phyloP scores from a whole-genome alignment of 2,888 invertebrate genomes.

The Himalopsyche japonica region DNA sequence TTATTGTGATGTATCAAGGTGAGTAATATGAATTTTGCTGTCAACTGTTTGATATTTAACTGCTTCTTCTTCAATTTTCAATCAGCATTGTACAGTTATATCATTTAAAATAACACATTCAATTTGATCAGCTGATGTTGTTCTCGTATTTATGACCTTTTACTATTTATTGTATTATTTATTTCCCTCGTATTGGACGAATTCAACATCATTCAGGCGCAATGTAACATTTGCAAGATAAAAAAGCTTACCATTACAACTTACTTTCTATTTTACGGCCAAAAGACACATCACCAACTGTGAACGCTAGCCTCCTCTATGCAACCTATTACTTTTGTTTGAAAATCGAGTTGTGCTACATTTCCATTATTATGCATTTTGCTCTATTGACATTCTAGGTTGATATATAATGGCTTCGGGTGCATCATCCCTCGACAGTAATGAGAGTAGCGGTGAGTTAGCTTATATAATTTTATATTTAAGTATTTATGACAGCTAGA shows the following conservation, averaged over 20 bases:
- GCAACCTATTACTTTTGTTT: not conserved
- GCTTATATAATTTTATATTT: not conserved
- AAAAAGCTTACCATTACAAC: not conserved
- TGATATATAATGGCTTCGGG: constrained; percentile 71
- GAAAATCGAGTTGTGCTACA: not conserved
- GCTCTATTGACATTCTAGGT: constrained; percentile 17
- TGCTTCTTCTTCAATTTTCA: not conserved
- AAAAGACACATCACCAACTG: constrained; percentile 28
- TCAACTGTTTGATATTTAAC: not conserved
- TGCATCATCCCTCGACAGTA: constrained; percentile 77
- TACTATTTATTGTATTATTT: constrained; percentile 2
- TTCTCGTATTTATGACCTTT: constrained; percentile 18
- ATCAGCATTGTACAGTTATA: not conserved
- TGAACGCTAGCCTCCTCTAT: not conserved
- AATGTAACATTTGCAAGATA: not conserved
- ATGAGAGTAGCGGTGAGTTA: constrained; percentile 72
- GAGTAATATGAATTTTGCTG: not conserved
- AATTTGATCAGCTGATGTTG: constrained; percentile 33
- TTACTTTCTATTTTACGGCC: constrained; percentile 23
- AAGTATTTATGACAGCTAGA: not conserved
- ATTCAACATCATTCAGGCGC: not conserved
- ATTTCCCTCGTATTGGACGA: not conserved
- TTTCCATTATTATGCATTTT: not conserved
- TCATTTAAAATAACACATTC: not conserved
- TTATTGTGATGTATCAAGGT: constrained; percentile 25